A percentile compares a stretch with the other conserved stretches of the same genome.
Evolutionary conservation across 2,797 vertebrate species (phyloP).

Genomic region (Mormyrus hasselquistii): DNA sequence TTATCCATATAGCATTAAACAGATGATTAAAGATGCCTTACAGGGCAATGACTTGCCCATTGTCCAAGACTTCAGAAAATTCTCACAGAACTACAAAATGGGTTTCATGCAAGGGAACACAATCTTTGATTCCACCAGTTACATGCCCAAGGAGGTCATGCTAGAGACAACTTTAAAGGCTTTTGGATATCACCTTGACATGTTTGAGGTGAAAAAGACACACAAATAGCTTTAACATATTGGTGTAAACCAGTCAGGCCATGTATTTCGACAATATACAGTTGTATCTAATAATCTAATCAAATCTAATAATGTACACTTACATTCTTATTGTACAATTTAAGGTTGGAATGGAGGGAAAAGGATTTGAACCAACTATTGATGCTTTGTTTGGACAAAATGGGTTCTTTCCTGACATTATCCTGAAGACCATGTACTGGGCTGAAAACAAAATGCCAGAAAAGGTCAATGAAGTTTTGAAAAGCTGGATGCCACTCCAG

Average conservation of each 20-base stretch:
- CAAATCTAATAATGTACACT: background rate
- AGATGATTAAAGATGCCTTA: constrained; percentile 60
- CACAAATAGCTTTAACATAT: background rate
- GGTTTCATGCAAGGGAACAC: constrained; percentile 70
- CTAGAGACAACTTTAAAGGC: constrained; percentile 76
- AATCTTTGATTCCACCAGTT: constrained; percentile 75
- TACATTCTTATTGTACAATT: constrained; percentile 25
- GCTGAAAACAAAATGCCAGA: constrained; percentile 70
- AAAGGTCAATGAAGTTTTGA: constrained; percentile 65
- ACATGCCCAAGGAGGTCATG: constrained; percentile 78
- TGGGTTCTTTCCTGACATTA: constrained; percentile 85
- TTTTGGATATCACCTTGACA: constrained; percentile 68
- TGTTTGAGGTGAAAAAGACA: constrained; percentile 74
- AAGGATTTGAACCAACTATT: constrained; percentile 79
- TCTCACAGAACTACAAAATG: constrained; percentile 76
- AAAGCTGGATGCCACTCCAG: constrained; percentile 65
- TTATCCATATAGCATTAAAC: constrained; percentile 60
- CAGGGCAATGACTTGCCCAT: constrained; percentile 56
- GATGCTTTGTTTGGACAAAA: constrained; percentile 83
- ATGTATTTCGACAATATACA: background rate
- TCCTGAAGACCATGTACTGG: constrained; percentile 83
- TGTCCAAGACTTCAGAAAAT: constrained; percentile 64
- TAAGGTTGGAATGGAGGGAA: constrained; percentile 85
- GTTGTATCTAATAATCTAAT: background rate
- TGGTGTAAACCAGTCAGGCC: background rate